These are phyloP conservation scores for Thaleichthys pacificus DNA, from an alignment of 2,797 vertebrate species.

Conservation along the genomic window DNA sequence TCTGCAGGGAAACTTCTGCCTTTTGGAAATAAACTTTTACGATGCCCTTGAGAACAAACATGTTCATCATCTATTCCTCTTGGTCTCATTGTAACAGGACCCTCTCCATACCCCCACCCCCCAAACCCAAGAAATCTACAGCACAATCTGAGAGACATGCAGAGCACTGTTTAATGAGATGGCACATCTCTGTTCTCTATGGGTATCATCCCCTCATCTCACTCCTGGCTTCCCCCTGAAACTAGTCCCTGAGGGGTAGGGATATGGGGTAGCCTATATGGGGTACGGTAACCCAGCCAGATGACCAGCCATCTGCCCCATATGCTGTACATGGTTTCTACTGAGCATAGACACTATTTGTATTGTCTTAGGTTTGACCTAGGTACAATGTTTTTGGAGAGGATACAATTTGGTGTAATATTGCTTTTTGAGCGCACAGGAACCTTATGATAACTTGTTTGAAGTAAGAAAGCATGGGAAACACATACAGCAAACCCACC, in stretches of 20 bases:
- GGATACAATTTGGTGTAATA: neutral
- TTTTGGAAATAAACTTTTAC: neutral
- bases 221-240: slow-evolving; percentile 16
- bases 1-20: neutral
- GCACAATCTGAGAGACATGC: neutral
- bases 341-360: slow-evolving; percentile 2
- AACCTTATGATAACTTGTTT: neutral
- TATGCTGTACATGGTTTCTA: slow-evolving; percentile 18
- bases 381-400: neutral
- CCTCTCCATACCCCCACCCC: neutral
- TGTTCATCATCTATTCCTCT: neutral
- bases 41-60: neutral
- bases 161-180: slow-evolving; percentile 14
- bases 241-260: slow-evolving; percentile 49
- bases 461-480: neutral
- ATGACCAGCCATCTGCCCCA: slow-evolving; percentile 52
- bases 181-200: slow-evolving; percentile 37
- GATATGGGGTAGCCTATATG: slow-evolving; percentile 44
- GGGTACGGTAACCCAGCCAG: slow-evolving; percentile 40
- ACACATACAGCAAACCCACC: neutral
- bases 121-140: slow-evolving; percentile 5
- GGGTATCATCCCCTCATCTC: slow-evolving; percentile 20
- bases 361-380: neutral
- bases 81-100: slow-evolving; percentile 4
- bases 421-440: neutral